Conservation (phyloP, 1,140 invertebrate genomes). For the Drosophila yakuba region DNA sequence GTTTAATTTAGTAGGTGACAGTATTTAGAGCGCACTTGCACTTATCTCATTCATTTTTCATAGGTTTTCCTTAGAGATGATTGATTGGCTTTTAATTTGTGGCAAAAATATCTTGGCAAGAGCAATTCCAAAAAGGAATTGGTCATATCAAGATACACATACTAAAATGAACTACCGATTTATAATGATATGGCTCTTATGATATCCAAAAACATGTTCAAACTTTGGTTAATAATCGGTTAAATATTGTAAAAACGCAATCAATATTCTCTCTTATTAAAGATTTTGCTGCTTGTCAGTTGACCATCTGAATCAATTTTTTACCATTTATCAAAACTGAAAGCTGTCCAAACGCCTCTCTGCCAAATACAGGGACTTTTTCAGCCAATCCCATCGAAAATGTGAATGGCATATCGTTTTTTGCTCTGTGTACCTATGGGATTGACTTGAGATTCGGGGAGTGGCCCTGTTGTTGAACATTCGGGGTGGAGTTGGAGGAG, state of each 20-base stretch:
- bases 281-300: background rate
- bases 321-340: background rate
- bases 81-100: slow-evolving; percentile 4
- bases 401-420: background rate
- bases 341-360: background rate
- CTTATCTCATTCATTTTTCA: slow-evolving; percentile 5
- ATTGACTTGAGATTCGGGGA: slow-evolving; percentile 8
- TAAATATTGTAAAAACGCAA: too few relatives aligned
- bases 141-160: background rate
- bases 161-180: too few relatives aligned
- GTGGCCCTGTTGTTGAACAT: slow-evolving; percentile 3
- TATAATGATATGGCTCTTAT: background rate
- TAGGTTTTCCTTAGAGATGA: background rate
- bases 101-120: background rate
- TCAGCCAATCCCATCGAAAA: background rate
- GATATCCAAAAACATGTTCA: too few relatives aligned
- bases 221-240: too few relatives aligned
- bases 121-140: background rate
- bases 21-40: background rate
- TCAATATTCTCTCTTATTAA: too few relatives aligned
- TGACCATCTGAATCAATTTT: background rate
- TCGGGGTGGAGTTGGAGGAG: slow-evolving; percentile 1
- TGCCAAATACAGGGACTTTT: background rate
- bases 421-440: slow-evolving; percentile 12
- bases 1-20: background rate